A percentile compares a stretch with the other conserved stretches of the same genome.
These are phyloP conservation scores for Alosa alosa DNA, from an alignment of 2,113 vertebrate genomes.

Conservation along the genomic window DNA sequence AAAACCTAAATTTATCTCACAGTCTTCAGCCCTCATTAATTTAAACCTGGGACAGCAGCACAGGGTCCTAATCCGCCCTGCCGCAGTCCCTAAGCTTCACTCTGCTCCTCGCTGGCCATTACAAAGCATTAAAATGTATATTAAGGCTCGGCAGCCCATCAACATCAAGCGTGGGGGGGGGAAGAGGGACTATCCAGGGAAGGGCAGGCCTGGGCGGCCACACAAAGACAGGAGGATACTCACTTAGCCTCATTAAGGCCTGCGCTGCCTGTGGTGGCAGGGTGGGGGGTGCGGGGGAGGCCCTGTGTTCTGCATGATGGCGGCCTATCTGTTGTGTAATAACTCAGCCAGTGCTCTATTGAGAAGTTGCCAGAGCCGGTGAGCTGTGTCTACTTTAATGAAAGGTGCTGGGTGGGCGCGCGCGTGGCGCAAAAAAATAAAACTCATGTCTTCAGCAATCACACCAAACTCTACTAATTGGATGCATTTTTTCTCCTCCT, in stretches of 20 bases:
- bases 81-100: slow-evolving; percentile 3
- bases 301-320: slow-evolving; percentile 86
- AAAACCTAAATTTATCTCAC: slow-evolving; percentile 93
- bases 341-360: slow-evolving; percentile 84
- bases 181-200: slow-evolving; percentile 64
- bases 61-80: slow-evolving; percentile 74
- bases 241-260: slow-evolving; percentile 90
- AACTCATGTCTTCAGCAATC: slow-evolving; percentile 82
- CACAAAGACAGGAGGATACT: slow-evolving; percentile 71
- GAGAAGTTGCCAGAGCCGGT: slow-evolving; percentile 80
- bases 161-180: slow-evolving; percentile 85
- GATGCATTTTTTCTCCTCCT: slow-evolving; percentile 77
- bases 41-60: slow-evolving; percentile 83
- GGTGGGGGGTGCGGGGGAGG: not conserved
- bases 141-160: slow-evolving; percentile 84
- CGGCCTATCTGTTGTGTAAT: slow-evolving; percentile 92
- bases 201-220: slow-evolving; percentile 64
- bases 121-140: slow-evolving; percentile 90
- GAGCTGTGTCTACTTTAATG: slow-evolving; percentile 93
- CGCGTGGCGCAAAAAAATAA: slow-evolving; percentile 67
- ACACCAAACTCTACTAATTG: slow-evolving; percentile 84
- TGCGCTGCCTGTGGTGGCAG: slow-evolving; percentile 70
- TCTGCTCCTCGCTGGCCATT: slow-evolving; percentile 66
- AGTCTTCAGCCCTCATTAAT: slow-evolving; percentile 90
- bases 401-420: slow-evolving; percentile 81